Evolutionary conservation across 2,113 vertebrate species (phyloP), one percentile per base, ranked within the genome.

Genomic region (Rhinoderma darwinii): DNA sequence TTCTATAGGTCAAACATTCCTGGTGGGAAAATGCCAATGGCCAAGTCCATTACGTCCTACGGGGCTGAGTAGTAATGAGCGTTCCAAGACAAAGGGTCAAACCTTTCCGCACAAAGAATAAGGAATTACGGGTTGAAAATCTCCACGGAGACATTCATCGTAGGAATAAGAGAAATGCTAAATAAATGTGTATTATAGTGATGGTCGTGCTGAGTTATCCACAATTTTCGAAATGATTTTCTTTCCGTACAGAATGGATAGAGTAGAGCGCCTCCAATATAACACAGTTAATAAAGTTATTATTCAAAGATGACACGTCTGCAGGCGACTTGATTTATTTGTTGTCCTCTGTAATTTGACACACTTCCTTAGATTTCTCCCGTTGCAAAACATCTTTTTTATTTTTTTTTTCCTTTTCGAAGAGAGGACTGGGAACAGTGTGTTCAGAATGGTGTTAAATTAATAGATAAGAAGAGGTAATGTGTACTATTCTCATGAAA

Each of bases 261-360:
- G 35, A 37, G 78, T 39, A 39, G 50, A 59, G 59, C 39, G 25
- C 37, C 56, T 25, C 56, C 56, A 66, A 82, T 82, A 82, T 30
- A 43, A 12, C 35, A 39, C 79, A 66, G 37, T 82, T 82, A 82
- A 82, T 82, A 82, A 82, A 82, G 37, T 82, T 82, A 82, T 82
- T 82, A 82, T 82, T 82, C 79, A 82, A 63, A 82, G 79, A 82
- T 82, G 79, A 63, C 79, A 82, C 79, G n/a, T 82, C 79, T 63
- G 37, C 79, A 66, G 61, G 35, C 59, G 37, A 44, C 51, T 43
- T 63, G 79, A 82, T 82, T 82, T 82, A 82, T 82, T 82, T 82
- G 79, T 63, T 82, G 79, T 63, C 56, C 39, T 82, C 79, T 30
- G 79, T 59, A 82, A 82, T 82, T 82, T 82, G 79, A 82, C 79